Base-by-base conservation (phyloP, 2,797 vertebrate species). In the Capromys pilorides region DNA sequence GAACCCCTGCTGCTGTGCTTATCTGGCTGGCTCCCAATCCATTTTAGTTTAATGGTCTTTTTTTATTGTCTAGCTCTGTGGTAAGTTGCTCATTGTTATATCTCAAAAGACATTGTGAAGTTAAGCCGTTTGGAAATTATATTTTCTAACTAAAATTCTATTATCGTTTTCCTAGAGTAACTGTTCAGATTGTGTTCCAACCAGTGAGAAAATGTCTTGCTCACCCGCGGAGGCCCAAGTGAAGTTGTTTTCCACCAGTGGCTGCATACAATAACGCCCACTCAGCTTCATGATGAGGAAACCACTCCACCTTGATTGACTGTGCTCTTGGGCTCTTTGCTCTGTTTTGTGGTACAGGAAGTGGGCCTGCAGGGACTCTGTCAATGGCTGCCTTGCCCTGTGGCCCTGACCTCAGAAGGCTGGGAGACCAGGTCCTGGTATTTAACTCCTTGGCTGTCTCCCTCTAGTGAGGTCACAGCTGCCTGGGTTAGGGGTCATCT, bases 51-150 rank as follows among this genome's bases (percentile, higher is more conserved):
- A 78, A 81, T 78, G 67, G 77, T 62, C 0, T 11, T 86, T 78
- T 22, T 49, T 6, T 33, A 3, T 61, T 54, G 26, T 80, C 71
- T 39, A 69, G 1, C 77, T 91, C 64, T 77, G 84, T 88, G 69
- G 91, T 89, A 93, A 87, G 54, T 57, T 84, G 10, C 19, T 78
- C n/a, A 61, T 33, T 90, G 39, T 62, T 80, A 36, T 61, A 78
- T 71, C 62, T 31, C n/a, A 94, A 66, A 19, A n/a, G 67, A 77
- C 31, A 12, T 28, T 16, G n/a, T 66, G 85, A 88, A 78, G 24
- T 77, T 83, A 59, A 33, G 61, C 51, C 86, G 39, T 73, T 86
- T 94, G 67, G 79, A 88, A 78, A 94, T 69, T 67, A 39, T 19
- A 66, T 84, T 86, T 77, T 85, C 36, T 61, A 87, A 66, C 28